Evolutionary conservation across 1,140 invertebrate species (phyloP).

Genomic region (Trialeurodes vaporariorum): DNA sequence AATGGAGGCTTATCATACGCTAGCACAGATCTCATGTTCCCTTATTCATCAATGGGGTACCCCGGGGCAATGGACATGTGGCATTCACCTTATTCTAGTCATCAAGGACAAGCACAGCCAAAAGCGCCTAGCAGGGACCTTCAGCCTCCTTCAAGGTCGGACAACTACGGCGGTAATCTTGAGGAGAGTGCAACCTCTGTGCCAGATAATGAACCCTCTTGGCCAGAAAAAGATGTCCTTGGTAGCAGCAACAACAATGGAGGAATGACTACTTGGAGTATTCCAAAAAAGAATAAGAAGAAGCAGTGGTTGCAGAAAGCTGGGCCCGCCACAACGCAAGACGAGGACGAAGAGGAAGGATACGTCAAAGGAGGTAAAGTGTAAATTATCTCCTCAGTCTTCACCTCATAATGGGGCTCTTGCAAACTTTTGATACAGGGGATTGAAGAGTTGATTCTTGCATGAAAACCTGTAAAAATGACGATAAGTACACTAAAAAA

Average conservation of each 20-base stretch:
- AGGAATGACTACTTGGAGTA: neutral
- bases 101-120: neutral
- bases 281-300: neutral
- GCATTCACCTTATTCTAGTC: neutral
- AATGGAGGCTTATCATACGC: slow-evolving; percentile 22
- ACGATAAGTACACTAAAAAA: too few species aligned
- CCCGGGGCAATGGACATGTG: slow-evolving; percentile 6
- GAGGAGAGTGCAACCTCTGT: neutral
- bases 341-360: neutral
- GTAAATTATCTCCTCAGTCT: too few species aligned
- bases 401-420: too few species aligned
- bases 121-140: slow-evolving; percentile 7
- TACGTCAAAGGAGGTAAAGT: too few species aligned
- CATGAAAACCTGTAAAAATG: too few species aligned
- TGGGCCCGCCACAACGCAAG: neutral
- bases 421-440: too few species aligned
- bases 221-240: neutral
- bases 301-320: neutral
- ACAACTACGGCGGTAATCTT: neutral
- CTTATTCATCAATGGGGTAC: slow-evolving; percentile 6
- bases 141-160: slow-evolving; percentile 7
- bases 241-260: too few species aligned
- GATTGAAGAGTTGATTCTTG: too few species aligned
- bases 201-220: neutral
- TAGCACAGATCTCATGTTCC: slow-evolving; percentile 16